Conservation (phyloP, 2,113 vertebrate species). For the Oncorhynchus keta region DNA sequence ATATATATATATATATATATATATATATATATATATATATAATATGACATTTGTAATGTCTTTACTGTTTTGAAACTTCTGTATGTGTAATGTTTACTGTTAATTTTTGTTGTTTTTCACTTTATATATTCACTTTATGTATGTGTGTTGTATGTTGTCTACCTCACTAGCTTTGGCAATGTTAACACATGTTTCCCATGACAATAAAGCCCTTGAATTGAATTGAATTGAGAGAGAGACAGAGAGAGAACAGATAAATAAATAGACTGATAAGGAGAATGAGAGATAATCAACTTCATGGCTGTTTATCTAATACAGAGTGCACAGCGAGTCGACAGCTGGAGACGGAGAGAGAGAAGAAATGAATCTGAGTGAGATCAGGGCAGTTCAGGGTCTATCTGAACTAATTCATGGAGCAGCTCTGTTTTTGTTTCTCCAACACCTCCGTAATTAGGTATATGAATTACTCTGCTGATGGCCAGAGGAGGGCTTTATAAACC, state of each 20-base stretch:
- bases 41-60: too few relatives aligned
- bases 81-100: too few relatives aligned
- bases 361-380: slow-evolving; percentile 1
- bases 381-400: slow-evolving; percentile 11
- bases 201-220: too few relatives aligned
- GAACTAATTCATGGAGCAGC: slow-evolving; percentile 23
- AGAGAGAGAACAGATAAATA: not conserved
- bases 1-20: too few relatives aligned
- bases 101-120: too few relatives aligned
- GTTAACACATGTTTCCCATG: too few relatives aligned
- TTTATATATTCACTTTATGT: too few relatives aligned
- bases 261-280: not conserved
- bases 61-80: too few relatives aligned
- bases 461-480: slow-evolving; percentile 13
- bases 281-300: not conserved
- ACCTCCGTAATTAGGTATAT: slow-evolving; percentile 36
- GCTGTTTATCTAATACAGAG: not conserved
- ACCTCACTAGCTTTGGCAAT: too few relatives aligned
- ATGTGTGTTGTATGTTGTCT: too few relatives aligned
- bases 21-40: too few relatives aligned
- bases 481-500: slow-evolving; percentile 1
- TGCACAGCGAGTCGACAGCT: not conserved
- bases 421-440: slow-evolving; percentile 42
- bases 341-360: not conserved
- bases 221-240: too few relatives aligned